Evolutionary conservation across 2,888 invertebrate species (phyloP), one percentile per base, ranked within the genome.

Genomic region (Phymatocera aterrima): DNA sequence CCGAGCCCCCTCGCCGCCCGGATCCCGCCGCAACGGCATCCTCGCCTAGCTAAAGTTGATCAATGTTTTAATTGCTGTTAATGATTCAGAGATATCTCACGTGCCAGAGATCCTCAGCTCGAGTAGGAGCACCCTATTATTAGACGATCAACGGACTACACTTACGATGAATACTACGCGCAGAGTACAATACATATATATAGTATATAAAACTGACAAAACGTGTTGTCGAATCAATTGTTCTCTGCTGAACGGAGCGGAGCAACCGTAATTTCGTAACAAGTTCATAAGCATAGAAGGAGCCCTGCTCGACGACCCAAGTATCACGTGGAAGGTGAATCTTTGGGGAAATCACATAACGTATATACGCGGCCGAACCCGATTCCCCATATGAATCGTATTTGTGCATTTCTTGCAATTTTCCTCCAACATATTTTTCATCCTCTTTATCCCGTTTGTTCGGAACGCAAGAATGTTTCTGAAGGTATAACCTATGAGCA

Each of bases 1-100:
- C 87, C 79, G 79, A 81, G 82, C 82, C 78, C 81, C 81, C 46
- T 64, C 72, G 46, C 46, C 43, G 37, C 68, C 64, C 60, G 78
- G 31, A 51, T 79, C 75, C 77, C 75, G 18, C 74, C 77, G 72
- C 81, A 83, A 81, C 60, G 68, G 70, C 79, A 82, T 84, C 84
- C 81, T 83, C 83, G 81, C 61, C 81, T 79, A 74, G 78, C 78
- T 80, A 78, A 74, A 65, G 78, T 74, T 81, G 79, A 82, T 80
- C 80, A 79, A 83, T 80, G 78, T 79, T 86, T 85, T 86, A 86
- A 85, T 85, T 86, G 84, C 84, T 82, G 83, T 84, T 85, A 85
- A 83, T 85, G 84, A 86, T 85, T 84, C 84, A 80, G 79, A 83
- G 85, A 84, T 75, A 78, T 74, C 61, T 80, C 79, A 74, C 65